These are phyloP conservation scores for Hirtodrosophila alboralis DNA, from an alignment of 2,888 invertebrate species.

Conservation along the genomic window DNA sequence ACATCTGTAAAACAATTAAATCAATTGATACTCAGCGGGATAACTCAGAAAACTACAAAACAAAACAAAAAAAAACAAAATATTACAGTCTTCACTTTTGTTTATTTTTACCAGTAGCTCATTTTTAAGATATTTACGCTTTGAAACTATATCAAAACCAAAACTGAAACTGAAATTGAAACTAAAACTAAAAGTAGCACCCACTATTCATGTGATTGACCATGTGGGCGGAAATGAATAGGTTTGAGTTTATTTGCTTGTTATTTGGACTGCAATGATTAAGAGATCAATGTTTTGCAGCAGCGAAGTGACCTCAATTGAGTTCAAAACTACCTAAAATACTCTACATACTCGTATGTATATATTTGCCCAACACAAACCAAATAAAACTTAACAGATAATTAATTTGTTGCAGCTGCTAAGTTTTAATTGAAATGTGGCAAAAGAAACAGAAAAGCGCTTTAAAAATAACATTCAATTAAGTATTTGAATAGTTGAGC, in stretches of 20 bases:
- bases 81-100: neutral
- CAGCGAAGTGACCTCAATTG: constrained; percentile 43
- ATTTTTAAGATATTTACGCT: constrained; percentile 11
- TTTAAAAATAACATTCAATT: too few species aligned
- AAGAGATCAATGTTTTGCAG: constrained; percentile 1
- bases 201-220: constrained; percentile 23
- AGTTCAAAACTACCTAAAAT: constrained; percentile 1
- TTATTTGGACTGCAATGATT: constrained; percentile 18
- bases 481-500: too few species aligned
- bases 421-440: too few species aligned
- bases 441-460: too few species aligned
- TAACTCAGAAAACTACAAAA: neutral
- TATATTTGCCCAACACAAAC: constrained; percentile 17
- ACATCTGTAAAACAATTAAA: constrained; percentile 24
- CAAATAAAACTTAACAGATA: constrained; percentile 7
- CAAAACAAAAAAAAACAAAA: too few species aligned
- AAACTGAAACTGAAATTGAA: constrained; percentile 28
- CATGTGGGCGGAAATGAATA: constrained; percentile 63
- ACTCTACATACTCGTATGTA: too few species aligned
- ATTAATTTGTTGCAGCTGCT: constrained; percentile 14
- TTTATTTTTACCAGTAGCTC: constrained; percentile 5
- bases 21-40: constrained; percentile 39
- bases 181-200: constrained; percentile 18
- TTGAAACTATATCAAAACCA: too few species aligned
- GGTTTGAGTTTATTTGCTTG: constrained; percentile 13